These are phyloP conservation scores for Amorpha juglandis DNA, from an alignment of 2,888 invertebrate species.

Conservation along the genomic window DNA sequence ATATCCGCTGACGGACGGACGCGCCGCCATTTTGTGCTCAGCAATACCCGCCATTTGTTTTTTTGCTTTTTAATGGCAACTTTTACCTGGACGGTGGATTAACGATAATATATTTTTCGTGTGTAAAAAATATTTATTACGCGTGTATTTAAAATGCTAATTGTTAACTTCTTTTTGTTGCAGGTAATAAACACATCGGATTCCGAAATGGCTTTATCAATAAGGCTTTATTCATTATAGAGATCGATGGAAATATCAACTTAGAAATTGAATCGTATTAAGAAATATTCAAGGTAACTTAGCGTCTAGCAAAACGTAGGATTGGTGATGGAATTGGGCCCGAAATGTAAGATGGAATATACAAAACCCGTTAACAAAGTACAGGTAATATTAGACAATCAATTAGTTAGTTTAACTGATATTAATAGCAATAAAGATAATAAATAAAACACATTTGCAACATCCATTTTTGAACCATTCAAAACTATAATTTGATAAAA, in stretches of 20 bases:
- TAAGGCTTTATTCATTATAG: not conserved
- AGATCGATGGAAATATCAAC: not conserved
- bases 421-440: not conserved
- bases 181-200: constrained; percentile 5
- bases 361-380: not conserved
- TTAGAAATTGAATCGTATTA: not conserved
- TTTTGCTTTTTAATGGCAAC: constrained; percentile 9
- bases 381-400: not conserved
- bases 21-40: constrained; percentile 60
- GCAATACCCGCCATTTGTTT: constrained; percentile 23
- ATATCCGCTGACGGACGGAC: constrained; percentile 65
- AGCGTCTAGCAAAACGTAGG: not conserved
- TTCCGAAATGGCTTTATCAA: not conserved
- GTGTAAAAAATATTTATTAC: not conserved
- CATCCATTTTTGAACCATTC: not conserved
- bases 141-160: not conserved
- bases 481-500: not conserved
- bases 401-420: not conserved
- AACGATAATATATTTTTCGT: not conserved
- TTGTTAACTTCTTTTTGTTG: constrained; percentile 2
- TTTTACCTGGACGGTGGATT: not conserved
- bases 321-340: not conserved
- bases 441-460: not conserved
- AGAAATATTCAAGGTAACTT: not conserved
- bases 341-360: not conserved